Percentiles rank a stretch among this genome's conserved stretches.
Conservation (phyloP, 2,888 invertebrate genomes). For the Platypus cylindrus region DNA sequence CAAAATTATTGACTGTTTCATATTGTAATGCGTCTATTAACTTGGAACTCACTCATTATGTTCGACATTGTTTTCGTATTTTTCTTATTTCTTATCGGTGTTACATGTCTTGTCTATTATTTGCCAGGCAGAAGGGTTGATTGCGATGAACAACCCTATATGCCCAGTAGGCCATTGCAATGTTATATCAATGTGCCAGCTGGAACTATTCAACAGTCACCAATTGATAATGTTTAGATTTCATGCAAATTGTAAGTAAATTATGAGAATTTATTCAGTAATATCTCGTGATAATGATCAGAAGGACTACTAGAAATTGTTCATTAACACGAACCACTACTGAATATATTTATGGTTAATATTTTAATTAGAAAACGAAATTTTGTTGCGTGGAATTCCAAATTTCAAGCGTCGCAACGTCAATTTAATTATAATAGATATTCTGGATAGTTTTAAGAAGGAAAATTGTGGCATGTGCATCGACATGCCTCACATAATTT, state of each 20-base stretch:
- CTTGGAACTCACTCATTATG: conserved; percentile 77
- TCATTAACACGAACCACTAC: too few relatives aligned
- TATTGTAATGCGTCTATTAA: conserved; percentile 72
- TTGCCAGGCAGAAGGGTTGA: conserved; percentile 49
- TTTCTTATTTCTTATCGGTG: conserved; percentile 72
- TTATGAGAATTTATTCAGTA: neutral
- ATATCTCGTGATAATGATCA: neutral
- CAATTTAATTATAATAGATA: too few relatives aligned
- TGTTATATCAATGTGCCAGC: conserved; percentile 33
- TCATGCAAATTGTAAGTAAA: neutral
- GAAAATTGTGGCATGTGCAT: too few relatives aligned
- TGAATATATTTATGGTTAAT: too few relatives aligned
- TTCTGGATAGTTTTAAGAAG: too few relatives aligned
- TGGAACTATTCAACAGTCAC: conserved; percentile 25
- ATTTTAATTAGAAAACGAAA: too few relatives aligned
- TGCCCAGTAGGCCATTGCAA: conserved; percentile 25
- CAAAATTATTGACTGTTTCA: too few relatives aligned
- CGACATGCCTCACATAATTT: too few relatives aligned
- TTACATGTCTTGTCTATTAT: conserved; percentile 72
- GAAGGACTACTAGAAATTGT: too few relatives aligned
- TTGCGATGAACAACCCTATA: conserved; percentile 31
- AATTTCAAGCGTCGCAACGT: too few relatives aligned
- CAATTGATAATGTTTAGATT: conserved; percentile 32
- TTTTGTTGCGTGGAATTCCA: too few relatives aligned
- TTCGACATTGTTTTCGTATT: conserved; percentile 81